Percentiles rank a stretch among this genome's conserved stretches.
Conservation (phyloP, 1,140 invertebrate species). For the Zaprionus africanus region DNA sequence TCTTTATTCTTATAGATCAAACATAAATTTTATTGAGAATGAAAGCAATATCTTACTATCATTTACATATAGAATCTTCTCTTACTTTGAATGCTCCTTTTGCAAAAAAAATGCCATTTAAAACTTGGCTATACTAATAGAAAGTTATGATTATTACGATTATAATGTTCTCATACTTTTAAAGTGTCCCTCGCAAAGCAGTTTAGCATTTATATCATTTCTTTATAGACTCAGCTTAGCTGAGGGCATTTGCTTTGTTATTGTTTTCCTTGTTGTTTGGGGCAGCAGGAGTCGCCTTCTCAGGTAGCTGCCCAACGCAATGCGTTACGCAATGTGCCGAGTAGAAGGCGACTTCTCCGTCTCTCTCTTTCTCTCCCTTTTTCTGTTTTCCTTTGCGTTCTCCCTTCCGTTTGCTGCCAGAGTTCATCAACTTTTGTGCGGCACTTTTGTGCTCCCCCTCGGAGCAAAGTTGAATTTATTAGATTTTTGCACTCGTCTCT, state of each 20-base stretch:
- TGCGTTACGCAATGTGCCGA: conserved; percentile 42
- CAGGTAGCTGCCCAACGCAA: conserved; percentile 33
- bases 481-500: conserved; percentile 64
- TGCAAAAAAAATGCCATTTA: not conserved
- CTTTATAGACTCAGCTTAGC: conserved; percentile 31
- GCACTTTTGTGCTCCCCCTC: conserved; percentile 12
- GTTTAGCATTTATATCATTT: conserved; percentile 27
- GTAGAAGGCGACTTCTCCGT: not conserved
- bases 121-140: not conserved
- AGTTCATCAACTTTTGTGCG: conserved; percentile 74
- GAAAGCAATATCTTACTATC: not conserved
- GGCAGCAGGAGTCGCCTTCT: conserved; percentile 30
- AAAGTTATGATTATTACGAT: not conserved
- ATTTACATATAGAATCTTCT: not conserved
- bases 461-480: conserved; percentile 62
- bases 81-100: not conserved
- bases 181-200: conserved; percentile 13
- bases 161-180: conserved; percentile 17
- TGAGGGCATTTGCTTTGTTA: conserved; percentile 35
- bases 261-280: conserved; percentile 25
- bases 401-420: conserved; percentile 16
- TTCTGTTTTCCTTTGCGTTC: not conserved
- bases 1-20: not conserved
- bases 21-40: not conserved
- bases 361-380: not conserved